Evolutionary conservation across 2,113 vertebrate genomes (phyloP), one percentile per base, ranked within the genome.

Genomic region (Taurulus bubalis): DNA sequence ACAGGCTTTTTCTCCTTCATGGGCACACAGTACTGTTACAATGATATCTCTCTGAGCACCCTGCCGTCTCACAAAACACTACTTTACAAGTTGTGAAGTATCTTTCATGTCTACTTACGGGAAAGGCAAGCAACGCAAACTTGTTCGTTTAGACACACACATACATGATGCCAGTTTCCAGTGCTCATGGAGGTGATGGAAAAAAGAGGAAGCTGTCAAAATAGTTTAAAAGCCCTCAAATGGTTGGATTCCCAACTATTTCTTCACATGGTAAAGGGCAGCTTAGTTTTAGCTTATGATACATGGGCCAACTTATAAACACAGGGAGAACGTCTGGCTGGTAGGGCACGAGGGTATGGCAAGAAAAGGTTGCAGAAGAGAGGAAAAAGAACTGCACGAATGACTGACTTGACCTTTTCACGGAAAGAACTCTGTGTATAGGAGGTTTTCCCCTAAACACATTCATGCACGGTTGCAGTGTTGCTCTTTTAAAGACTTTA

Each of bases 341-440:
- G 87, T 86, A 59, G 83, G 85, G 82, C 91, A 90, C 82, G 65
- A 84, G 83, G 89, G 78, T 84, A 85, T 86, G 82, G 90, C 90
- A 93, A 92, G 87, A 88, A 93, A 91, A 92, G 92, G 85, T 91
- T 92, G 91, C 84, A 86, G 73, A 90, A 84, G 88, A 89, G 86
- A 85, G 87, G 88, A 92, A 91, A 93, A 92, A 90, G 82, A 90
- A 90, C 73, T 83, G 72, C 84, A 85, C 69, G 56, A 93, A 95
- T 93, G 87, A 94, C 93, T 90, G 89, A 94, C 94, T 92, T 94
- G 92, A 93, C 92, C 87, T 93, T 95, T 95, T 93, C 89, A 92
- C 92, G 93, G 90, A 95, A 94, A 94, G 88, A 89, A 86, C 86
- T 91, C 74, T 93, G 88, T 92, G 88, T 94, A 88, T 85, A 91